A percentile compares a stretch with the other conserved stretches of the same genome.
Evolutionary conservation across 2,797 vertebrate species (phyloP).

Genomic region (Sebastes cheni): DNA sequence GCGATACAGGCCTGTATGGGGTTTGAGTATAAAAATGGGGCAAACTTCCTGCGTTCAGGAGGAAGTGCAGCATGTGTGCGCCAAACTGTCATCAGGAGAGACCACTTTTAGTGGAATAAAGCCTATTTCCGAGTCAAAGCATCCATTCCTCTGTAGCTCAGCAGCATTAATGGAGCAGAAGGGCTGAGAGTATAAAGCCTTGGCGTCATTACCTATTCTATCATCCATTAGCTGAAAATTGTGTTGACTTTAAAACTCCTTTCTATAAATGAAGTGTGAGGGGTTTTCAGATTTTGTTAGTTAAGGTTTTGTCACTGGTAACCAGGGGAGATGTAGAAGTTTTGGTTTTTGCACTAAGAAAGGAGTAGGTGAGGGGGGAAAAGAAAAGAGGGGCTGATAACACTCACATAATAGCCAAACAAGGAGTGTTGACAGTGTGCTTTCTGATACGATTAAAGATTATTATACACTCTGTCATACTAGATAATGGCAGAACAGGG

Average conservation of each 20-base stretch:
- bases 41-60: conserved; percentile 56
- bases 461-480: background rate
- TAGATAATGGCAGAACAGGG: background rate
- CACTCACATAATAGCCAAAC: background rate
- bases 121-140: conserved; percentile 63
- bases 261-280: conserved; percentile 42
- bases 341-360: background rate
- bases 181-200: conserved; percentile 32
- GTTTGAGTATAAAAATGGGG: conserved; percentile 60
- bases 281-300: conserved; percentile 40
- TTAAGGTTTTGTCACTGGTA: conserved; percentile 1
- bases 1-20: conserved; percentile 47
- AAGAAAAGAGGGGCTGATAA: background rate
- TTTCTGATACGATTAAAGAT: background rate
- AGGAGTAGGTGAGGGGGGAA: background rate
- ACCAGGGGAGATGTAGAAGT: background rate
- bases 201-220: conserved; percentile 54
- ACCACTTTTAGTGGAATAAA: conserved; percentile 65
- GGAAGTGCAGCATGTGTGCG: conserved; percentile 58
- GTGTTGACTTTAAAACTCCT: conserved; percentile 58
- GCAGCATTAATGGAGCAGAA: conserved; percentile 54
- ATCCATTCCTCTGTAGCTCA: conserved; percentile 47
- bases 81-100: conserved; percentile 59
- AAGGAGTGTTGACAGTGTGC: background rate
- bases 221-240: conserved; percentile 63